These are phyloP conservation scores for Ispidina picta DNA, from an alignment of 2,797 vertebrate species.

Conservation along the genomic window DNA sequence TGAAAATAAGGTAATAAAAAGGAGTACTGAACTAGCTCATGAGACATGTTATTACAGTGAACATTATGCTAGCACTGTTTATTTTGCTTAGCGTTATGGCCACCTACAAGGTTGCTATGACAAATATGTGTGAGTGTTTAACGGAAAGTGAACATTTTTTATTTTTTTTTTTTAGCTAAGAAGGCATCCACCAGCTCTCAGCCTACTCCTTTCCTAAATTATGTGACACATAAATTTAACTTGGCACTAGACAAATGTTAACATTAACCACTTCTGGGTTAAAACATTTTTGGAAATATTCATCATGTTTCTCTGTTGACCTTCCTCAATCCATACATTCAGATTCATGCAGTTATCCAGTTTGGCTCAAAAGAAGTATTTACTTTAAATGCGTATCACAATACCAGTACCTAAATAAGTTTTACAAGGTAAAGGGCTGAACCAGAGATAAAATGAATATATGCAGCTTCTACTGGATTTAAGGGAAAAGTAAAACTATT, in stretches of 20 bases:
- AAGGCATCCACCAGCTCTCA: slow-evolving; percentile 47
- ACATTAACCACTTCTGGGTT: slow-evolving; percentile 4
- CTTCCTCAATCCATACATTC: background rate
- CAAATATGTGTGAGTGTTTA: slow-evolving; percentile 45
- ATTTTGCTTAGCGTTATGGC: slow-evolving; percentile 61
- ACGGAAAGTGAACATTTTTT: slow-evolving; percentile 22
- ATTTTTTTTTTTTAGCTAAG: slow-evolving; percentile 41
- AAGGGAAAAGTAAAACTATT: background rate
- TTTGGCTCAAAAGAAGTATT: background rate
- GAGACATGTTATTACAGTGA: slow-evolving; percentile 64
- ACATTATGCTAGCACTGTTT: slow-evolving; percentile 47
- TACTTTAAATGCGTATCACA: background rate
- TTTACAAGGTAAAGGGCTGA: background rate
- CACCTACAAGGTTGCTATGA: slow-evolving; percentile 64
- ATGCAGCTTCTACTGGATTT: background rate
- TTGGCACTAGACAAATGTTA: slow-evolving; percentile 47
- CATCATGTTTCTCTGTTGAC: background rate
- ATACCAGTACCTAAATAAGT: background rate
- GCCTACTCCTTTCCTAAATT: slow-evolving; percentile 66
- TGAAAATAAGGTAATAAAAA: slow-evolving; percentile 63
- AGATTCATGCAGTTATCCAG: background rate
- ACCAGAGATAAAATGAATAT: background rate
- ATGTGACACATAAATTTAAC: slow-evolving; percentile 44
- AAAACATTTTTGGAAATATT: slow-evolving; percentile 19
- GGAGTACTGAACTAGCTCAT: slow-evolving; percentile 60